Evolutionary conservation across 2,113 vertebrate species (phyloP).

Genomic region (Xenus cinereus): DNA sequence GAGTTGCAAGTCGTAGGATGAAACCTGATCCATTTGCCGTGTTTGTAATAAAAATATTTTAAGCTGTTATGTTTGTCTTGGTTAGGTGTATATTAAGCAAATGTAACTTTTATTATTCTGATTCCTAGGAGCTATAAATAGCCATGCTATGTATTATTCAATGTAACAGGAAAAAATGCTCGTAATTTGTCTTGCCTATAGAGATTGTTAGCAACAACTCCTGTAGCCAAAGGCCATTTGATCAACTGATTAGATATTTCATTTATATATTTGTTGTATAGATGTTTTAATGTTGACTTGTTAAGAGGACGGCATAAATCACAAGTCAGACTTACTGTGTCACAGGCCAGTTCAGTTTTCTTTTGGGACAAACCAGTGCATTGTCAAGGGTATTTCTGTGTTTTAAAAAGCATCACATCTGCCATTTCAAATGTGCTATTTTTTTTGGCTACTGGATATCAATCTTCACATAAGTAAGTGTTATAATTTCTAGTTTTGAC

Average conservation of each 20-base stretch:
- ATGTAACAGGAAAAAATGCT: not conserved
- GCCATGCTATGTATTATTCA: not conserved
- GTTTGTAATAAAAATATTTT: constrained; percentile 15
- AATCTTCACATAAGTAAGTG: not conserved
- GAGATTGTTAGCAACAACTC: not conserved
- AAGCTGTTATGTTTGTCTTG: not conserved
- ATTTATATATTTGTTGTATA: not conserved
- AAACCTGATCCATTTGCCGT: not conserved
- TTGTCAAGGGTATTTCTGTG: not conserved
- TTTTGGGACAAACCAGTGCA: not conserved
- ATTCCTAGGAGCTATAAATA: not conserved
- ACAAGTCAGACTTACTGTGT: not conserved
- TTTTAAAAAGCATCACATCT: not conserved
- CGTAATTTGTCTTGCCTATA: not conserved
- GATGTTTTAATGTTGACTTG: not conserved
- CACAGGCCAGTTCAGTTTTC: not conserved
- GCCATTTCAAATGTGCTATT: not conserved
- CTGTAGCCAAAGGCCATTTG: not conserved
- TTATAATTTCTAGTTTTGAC: not conserved
- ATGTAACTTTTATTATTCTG: not conserved
- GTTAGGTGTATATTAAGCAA: not conserved
- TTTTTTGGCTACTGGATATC: not conserved
- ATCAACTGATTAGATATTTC: not conserved
- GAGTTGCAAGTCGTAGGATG: not conserved
- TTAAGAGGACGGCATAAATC: not conserved